Evolutionary conservation across 2,888 invertebrate genomes (phyloP), one percentile per base, ranked within the genome.

Genomic region (Agrochola circellaris): DNA sequence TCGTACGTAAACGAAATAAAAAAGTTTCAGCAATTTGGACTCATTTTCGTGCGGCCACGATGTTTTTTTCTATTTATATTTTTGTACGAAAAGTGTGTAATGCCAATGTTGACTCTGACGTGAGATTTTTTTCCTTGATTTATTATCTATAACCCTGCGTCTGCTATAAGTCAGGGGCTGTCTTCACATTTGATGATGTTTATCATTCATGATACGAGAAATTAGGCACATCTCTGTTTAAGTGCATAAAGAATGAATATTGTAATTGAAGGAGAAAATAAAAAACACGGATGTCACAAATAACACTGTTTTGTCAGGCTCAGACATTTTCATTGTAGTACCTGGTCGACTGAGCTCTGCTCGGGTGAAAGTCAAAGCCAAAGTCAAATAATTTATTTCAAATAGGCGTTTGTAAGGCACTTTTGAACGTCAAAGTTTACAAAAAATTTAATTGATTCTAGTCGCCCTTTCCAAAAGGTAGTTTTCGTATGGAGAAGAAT

Each of bases 1-100:
- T 58, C 61, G 66, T 72, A 77, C 75, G n/a, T 58, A 62, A 73
- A 70, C 54, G 34, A 72, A 82, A 73, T 81, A 82, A 73, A 82
- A 51, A 78, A 73, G 66, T 82, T 82, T 68, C 51, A 51, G 51
- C 23, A 51, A 51, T 51, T 51, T 51, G 51, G 51, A 23, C 51
- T 51, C 58, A 68, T 75, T 75, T 75, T 56, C 9, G 45, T 38
- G 45, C n/a, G 56, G 6, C 42, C 13, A 34, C 20, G 34, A 45
- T 48, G 38, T 79, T 42, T 51, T 54, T 70, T 65, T 61, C 15
- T 30, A 56, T 56, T 66, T 73, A n/a, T 56, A 30, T 20, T 26
- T 64, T 51, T 9, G 7, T 48, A 8, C 11, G 20, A 48, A 73
- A 79, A 23, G 6, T 71, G 64, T 17, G 30, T 58, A 20, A 65